Base-by-base conservation (phyloP, 2,797 vertebrate genomes). In the Carapus acus region DNA sequence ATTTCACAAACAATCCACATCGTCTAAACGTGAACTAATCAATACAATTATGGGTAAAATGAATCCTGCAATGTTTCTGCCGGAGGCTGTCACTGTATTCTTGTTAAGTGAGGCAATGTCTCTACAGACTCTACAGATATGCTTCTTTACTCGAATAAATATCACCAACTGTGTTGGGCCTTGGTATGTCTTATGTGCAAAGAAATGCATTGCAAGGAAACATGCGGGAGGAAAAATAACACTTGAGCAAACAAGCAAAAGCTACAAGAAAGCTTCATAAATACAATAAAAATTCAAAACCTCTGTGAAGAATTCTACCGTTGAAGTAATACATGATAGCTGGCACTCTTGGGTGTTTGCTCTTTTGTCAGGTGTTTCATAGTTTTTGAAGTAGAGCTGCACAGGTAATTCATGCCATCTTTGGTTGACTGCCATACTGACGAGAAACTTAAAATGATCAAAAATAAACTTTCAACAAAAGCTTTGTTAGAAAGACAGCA, bases 341-440 rank as follows among this genome's bases (percentile, higher is more conserved):
- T 90, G 91, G 92, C 91, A 93, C 91, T 92, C 88, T 86, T 88
- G 88, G 87, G 88, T 92, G 87, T 76, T 90, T 89, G 89, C 71
- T 80, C 82, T 80, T 74, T 77, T 76, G 67, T 69, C 69, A 81
- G 86, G 80, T 89, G 85, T 76, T 69, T 67, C 69, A 74, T 27
- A 27, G 24, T 59, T 58, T 37, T 49, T 48, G 22, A 80, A 74
- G 86, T 88, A 88, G 84, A 90, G 90, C 90, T 92, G 92, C 91
- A 85, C 90, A 92, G 90, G 6, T 90, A 90, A 93, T 89, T 94
- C 91, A 92, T 93, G 95, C 93, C 94, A 94, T 98, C 96, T 99
- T 98, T 99, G 96, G 96, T 98, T 94, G 96, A 94, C 94, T 96
- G 94, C 90, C 90, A 93, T 92, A 94, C 92, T 93, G 88, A 91